phyloP scores from a whole-genome alignment of 2,888 invertebrate species.

The Metalampra italica region DNA sequence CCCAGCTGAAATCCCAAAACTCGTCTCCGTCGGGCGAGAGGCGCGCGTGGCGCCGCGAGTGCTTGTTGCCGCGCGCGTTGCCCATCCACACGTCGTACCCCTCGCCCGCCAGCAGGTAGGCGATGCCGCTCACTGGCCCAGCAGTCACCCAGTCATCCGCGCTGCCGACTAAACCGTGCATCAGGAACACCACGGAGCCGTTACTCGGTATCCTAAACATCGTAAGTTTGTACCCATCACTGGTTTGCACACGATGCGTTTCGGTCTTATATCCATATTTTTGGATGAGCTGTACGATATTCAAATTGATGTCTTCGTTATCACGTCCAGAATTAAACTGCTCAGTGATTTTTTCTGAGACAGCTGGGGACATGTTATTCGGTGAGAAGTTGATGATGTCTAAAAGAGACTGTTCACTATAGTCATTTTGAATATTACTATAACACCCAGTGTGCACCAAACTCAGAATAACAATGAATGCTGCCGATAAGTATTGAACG shows the following conservation, averaged over 20 bases:
- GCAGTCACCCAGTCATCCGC: conserved; percentile 53
- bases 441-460: not conserved
- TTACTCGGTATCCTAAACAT: conserved; percentile 47
- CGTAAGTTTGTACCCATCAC: conserved; percentile 46
- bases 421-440: not conserved
- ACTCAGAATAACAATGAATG: not conserved
- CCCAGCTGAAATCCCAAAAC: conserved; percentile 88
- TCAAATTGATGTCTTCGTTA: conserved; percentile 37
- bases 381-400: not conserved
- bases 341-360: not conserved
- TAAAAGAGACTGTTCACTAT: too few relatives aligned
- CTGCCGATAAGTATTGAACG: not conserved
- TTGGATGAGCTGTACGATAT: conserved; percentile 30
- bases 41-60: conserved; percentile 75
- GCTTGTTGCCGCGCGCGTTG: conserved; percentile 86
- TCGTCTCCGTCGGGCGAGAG: conserved; percentile 35
- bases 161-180: conserved; percentile 55
- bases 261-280: conserved; percentile 49
- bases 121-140: conserved; percentile 45
- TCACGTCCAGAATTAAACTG: not conserved
- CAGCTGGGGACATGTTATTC: not conserved
- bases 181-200: conserved; percentile 48
- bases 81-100: conserved; percentile 89
- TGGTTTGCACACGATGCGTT: conserved; percentile 37
- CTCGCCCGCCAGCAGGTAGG: conserved; percentile 74